Base-by-base conservation (phyloP, 2,113 vertebrate genomes). In the Lycaon pictus region DNA sequence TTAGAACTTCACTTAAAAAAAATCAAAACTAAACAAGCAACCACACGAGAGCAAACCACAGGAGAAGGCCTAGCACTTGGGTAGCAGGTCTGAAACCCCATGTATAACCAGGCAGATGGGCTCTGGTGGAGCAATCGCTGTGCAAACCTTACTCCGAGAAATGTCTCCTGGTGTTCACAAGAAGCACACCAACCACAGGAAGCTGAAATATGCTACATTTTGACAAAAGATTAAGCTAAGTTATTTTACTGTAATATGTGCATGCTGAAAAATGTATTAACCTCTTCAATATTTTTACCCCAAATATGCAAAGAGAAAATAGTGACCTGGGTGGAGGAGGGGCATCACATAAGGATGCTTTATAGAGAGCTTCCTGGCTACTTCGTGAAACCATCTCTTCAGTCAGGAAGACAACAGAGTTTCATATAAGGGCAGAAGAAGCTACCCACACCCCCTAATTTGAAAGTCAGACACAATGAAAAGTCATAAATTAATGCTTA, bases 291-390 rank as follows among this genome's bases (percentile, higher is more conserved):
- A 15, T n/a, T 56, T 55, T 80, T 37, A 71, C 79, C 35, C 11
- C 65, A 56, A 53, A 91, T 58, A 69, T 48, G 65, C 5, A 65
- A 58, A 35, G 17, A 7, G 7, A 74, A 87, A 84, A 32, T 13
- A 19, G 11, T 85, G 65, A 25, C 67, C 20, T 12, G 4, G 0
- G 1, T 8, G 1, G 6, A 0, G 4, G 0, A 1, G 11, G 2
- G 6, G 0, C 23, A 17, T 16, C 37, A 25, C 6, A 15, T 5
- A 67, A 17, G 15, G 27, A 32, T 5, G 4, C 37, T n/a, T 58
- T 12, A 4, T 7, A 12, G 35, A 77, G 11, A 17, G 1, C 16
- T 67, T 56, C 56, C 12, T 17, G 4, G 5, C 32, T 37, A 65
- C 25, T 3, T 76, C 32, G 17, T 5, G 1, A 19, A 60, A 23